phyloP scores from a whole-genome alignment of 2,797 vertebrate species.

The Spheniscus humboldti region DNA sequence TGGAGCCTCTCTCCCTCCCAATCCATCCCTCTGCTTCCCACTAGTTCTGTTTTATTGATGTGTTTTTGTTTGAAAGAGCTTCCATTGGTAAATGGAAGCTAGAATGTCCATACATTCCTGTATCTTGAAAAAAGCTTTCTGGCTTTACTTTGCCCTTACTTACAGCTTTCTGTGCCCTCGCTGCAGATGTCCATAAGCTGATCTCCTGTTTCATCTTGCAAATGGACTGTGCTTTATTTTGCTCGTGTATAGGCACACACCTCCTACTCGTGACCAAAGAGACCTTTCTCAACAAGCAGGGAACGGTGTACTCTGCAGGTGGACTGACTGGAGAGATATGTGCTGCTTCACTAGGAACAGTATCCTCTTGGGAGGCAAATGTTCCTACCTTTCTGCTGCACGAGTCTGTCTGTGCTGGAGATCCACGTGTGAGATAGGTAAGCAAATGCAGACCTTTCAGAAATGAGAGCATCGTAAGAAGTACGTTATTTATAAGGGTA shows the following conservation, averaged over 20 bases:
- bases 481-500: neutral
- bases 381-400: neutral
- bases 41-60: neutral
- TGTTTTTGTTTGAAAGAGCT: neutral
- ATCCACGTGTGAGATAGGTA: neutral
- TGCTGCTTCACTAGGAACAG: neutral
- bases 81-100: neutral
- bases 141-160: neutral
- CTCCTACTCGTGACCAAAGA: neutral
- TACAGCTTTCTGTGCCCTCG: neutral
- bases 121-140: neutral
- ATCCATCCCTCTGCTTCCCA: neutral
- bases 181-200: neutral
- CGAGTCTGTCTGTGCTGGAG: neutral
- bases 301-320: neutral
- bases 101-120: neutral
- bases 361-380: neutral
- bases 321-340: neutral
- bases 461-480: neutral
- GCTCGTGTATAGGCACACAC: accelerated
- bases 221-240: neutral
- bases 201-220: neutral
- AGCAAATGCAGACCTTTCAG: neutral
- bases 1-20: neutral
- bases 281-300: neutral